Base-by-base conservation (phyloP, 2,113 vertebrate species). In the Grus americana region DNA sequence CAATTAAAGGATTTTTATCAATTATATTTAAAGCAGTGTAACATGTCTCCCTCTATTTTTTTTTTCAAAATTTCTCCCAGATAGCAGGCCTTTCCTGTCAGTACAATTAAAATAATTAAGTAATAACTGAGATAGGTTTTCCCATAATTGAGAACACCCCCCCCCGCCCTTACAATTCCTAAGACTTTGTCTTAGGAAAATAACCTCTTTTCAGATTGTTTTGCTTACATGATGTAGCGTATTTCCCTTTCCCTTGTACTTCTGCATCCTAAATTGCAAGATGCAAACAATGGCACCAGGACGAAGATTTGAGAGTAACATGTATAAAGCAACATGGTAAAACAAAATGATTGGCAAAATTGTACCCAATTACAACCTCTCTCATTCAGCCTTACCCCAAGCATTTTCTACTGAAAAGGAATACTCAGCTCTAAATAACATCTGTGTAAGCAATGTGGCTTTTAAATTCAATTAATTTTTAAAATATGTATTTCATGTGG, bases 1-100 rank as follows among this genome's bases (percentile, higher is more conserved):
- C 92, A 98, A 96, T 97, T 95, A 97, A 92, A 98, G 34, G 88
- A 93, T 95, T 97, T 97, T 97, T 97, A 96, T 96, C 92, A 98
- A 92, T 97, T 97, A 90, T 40, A 95, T 86, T 96, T 95, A 97
- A 95, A 97, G 86, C 65, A 93, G 49, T 32, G 87, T 57, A 95
- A 91, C 76, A 74, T 62, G 36, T 74, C 58, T 95, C 52, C 76
- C 59, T 78, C 92, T 81, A 71, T 17, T 27, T 83, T 36, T 42
- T 70, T 79, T 68, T 47, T 23, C 14, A 7, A 5, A 34, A 52
- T 47, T 82, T 54, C 26, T 79, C 67, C 21, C 9, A 68, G 24
- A n/a, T 1, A 67, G 63, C 11, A 79, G 23, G 23, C 5, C 26
- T 67, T 52, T 92, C 61, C 52, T 81, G 42, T n/a, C 46, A 73